Evolutionary conservation across 2,888 invertebrate genomes (phyloP), one percentile per base, ranked within the genome.

Genomic region (Drepana falcataria): DNA sequence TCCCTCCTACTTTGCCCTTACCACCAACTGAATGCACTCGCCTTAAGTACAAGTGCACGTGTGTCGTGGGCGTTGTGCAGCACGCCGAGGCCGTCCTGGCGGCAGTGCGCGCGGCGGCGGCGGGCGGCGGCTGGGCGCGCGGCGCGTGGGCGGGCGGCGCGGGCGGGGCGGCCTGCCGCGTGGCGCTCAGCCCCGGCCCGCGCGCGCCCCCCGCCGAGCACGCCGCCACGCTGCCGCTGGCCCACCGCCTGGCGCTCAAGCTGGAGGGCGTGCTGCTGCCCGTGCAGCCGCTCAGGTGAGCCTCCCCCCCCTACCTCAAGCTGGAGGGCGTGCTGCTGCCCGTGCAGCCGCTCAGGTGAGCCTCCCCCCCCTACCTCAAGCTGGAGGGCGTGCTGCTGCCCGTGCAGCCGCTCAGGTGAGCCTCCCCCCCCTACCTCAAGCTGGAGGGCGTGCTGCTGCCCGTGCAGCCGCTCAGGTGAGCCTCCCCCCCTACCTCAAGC

Each of bases 191-290:
- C 70, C 91, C 83, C 55, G 89, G 76, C 48, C 83, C 52, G 88
- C 73, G 79, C 60, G 70, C 74, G 54, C 71, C 76, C 47, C 92
- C 95, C 59, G 95, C 96, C 0, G 98, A 98, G 67, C 96, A 96
- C 51, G 95, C 98, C 4, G 95, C 98, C 51, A 93, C 95, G 60
- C 94, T 98, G 47, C 95, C 96, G 58, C 94, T 95, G 48, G 95
- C 96, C 54, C 96, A 97, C 65, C 95, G 97, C 65, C 92, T 98
- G 57, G 97, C 98, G 1, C 93, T 98, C 35, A 98, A 97, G 90
- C 96, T 98, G 2, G 98, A 98, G 85, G 98, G 98, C 0, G 97
- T 99, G 3, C 65, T 98, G 51, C 95, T 71, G 94, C 97, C 59
- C 47, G 70, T 78, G 91, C 93, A 63, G 93, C 94, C 59, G 94